Conservation (phyloP, 1,140 invertebrate species). For the Drosophila virilis region DNA sequence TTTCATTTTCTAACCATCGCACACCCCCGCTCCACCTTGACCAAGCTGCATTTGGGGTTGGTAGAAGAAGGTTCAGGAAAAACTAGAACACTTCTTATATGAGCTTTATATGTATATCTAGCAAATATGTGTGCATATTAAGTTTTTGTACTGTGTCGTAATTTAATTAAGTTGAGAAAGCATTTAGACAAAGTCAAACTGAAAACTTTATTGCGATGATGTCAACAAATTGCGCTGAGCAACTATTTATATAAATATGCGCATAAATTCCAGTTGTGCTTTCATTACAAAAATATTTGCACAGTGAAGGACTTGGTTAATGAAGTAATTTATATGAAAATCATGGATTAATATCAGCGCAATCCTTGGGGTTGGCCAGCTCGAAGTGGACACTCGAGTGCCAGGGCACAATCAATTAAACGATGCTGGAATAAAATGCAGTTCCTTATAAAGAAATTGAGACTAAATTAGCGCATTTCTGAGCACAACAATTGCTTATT, state of each 20-base stretch:
- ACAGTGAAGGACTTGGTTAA: slow-evolving; percentile 42
- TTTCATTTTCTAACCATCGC: no score
- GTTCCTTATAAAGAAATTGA: not conserved
- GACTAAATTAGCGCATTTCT: slow-evolving; percentile 15
- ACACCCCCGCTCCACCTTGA: no score
- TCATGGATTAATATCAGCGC: slow-evolving; percentile 59
- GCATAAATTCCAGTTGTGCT: slow-evolving; percentile 31
- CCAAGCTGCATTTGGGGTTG: no score
- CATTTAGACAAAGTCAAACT: not conserved
- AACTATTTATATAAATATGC: slow-evolving; percentile 15
- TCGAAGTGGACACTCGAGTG: slow-evolving; percentile 6
- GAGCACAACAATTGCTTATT: no score
- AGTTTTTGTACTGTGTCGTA: no score
- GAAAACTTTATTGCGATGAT: slow-evolving; percentile 31
- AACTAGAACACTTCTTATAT: no score
- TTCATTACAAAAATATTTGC: slow-evolving; percentile 60
- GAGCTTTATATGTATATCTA: no score
- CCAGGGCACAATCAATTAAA: slow-evolving; percentile 34
- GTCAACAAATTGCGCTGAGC: slow-evolving; percentile 33
- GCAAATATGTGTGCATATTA: no score
- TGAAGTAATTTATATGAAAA: slow-evolving; percentile 77
- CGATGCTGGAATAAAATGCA: slow-evolving; percentile 1
- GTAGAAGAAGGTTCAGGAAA: no score
- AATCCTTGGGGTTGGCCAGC: slow-evolving; percentile 43
- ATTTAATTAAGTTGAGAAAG: no score